phyloP scores from a whole-genome alignment of 2,888 invertebrate genomes.

The Cheilosia pagana region DNA sequence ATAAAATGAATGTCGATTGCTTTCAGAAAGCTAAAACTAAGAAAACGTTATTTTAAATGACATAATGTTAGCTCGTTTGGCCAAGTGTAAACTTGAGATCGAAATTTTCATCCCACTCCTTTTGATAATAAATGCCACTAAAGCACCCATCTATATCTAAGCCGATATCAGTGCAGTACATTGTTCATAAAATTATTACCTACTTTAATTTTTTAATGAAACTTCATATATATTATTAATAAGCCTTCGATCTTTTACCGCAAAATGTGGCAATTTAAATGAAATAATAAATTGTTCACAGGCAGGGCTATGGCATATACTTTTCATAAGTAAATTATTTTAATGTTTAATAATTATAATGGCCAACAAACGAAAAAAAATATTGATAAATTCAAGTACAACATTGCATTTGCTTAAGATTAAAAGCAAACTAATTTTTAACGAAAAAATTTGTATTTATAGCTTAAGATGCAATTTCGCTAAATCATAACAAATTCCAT shows the following conservation, averaged over 20 bases:
- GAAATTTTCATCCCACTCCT: too few relatives aligned
- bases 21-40: background rate
- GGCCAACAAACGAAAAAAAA: conserved; percentile 11
- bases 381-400: conserved; percentile 31
- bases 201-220: conserved; percentile 14
- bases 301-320: background rate
- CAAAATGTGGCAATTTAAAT: too few relatives aligned
- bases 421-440: background rate
- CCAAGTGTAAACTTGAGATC: too few relatives aligned
- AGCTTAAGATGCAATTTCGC: background rate
- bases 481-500: background rate
- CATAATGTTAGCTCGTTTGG: too few relatives aligned
- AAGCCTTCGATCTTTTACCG: background rate
- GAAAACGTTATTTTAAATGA: too few relatives aligned
- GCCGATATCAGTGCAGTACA: too few relatives aligned
- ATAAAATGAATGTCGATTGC: background rate
- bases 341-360: background rate
- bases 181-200: background rate
- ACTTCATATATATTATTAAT: conserved; percentile 26
- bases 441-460: background rate
- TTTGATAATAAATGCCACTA: too few relatives aligned
- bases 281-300: background rate
- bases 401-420: conserved; percentile 40
- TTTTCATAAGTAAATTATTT: background rate
- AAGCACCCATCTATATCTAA: too few relatives aligned